Percentiles rank a stretch among this genome's conserved stretches.
Evolutionary conservation across 2,797 vertebrate genomes (phyloP).

Genomic region (Meda fulgida): DNA sequence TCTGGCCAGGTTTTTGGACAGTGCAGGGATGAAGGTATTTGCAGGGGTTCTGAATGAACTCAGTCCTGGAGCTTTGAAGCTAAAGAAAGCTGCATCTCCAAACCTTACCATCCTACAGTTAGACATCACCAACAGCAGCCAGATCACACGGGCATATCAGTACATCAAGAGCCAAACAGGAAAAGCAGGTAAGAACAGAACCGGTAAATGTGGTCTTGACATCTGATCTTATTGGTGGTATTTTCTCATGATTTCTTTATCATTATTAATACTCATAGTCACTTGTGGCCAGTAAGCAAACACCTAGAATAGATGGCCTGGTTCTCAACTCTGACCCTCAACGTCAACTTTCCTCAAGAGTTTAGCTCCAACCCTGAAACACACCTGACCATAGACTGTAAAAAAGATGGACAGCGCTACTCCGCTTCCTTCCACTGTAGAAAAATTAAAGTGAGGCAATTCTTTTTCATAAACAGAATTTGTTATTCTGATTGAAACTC

Average conservation of each 20-base stretch:
- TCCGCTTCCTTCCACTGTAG: neutral
- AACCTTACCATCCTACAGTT: conserved; percentile 69
- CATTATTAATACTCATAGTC: neutral
- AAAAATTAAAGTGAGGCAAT: neutral
- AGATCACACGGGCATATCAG: conserved; percentile 58
- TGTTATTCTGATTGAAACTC: too few relatives aligned
- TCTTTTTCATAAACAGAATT: too few relatives aligned
- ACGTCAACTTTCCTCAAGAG: neutral
- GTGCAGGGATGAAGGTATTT: conserved; percentile 66
- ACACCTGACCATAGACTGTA: neutral
- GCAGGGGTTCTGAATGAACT: conserved; percentile 69
- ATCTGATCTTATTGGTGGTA: neutral
- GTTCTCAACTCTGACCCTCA: neutral
- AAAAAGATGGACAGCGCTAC: neutral
- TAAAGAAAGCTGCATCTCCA: conserved; percentile 44
- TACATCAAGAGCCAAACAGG: conserved; percentile 56
- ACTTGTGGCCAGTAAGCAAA: neutral
- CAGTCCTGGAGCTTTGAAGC: conserved; percentile 63
- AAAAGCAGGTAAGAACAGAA: conserved; percentile 59
- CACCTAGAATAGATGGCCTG: too few relatives aligned
- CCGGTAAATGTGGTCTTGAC: neutral
- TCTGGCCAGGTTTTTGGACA: conserved; percentile 62
- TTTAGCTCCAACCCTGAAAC: neutral
- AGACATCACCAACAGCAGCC: conserved; percentile 65
- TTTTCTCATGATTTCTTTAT: neutral